Evolutionary conservation across 2,113 vertebrate species (phyloP).

Genomic region (Brachyhypopomus gauderio): DNA sequence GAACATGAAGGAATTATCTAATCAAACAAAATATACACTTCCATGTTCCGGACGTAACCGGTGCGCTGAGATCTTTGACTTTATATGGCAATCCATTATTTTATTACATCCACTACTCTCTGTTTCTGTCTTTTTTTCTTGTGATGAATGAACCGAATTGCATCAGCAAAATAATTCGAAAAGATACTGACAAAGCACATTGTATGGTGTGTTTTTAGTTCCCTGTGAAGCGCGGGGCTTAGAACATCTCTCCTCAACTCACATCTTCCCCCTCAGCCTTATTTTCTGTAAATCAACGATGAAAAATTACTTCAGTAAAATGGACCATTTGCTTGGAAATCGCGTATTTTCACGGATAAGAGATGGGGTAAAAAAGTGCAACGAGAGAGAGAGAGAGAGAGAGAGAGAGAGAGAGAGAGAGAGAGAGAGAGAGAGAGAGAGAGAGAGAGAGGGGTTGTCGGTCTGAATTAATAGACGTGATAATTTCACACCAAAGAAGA

Average conservation of each 20-base stretch:
- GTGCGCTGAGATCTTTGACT: conserved; percentile 20
- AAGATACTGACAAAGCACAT: conserved; percentile 39
- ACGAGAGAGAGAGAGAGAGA: conserved; percentile 55
- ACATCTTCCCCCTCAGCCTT: conserved; percentile 57
- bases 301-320: conserved; percentile 71
- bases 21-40: background rate
- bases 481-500: conserved; percentile 94
- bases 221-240: conserved; percentile 40
- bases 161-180: conserved; percentile 48
- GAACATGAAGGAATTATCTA: too few relatives aligned
- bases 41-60: background rate
- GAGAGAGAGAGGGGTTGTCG: conserved; percentile 71
- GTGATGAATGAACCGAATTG: conserved; percentile 62
- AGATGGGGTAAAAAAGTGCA: conserved; percentile 65
- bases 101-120: conserved; percentile 49
- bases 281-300: conserved; percentile 66
- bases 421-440: conserved; percentile 21
- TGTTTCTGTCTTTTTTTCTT: conserved; percentile 58
- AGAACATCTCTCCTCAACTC: conserved; percentile 42
- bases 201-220: conserved; percentile 40
- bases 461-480: conserved; percentile 98
- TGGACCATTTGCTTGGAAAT: conserved; percentile 80
- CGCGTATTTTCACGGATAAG: conserved; percentile 80
- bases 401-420: conserved; percentile 55
- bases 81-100: conserved; percentile 59